Base-by-base conservation (phyloP, 53 echinoderm and acorn worm genomes). In the Holothuria leucospilota region DNA sequence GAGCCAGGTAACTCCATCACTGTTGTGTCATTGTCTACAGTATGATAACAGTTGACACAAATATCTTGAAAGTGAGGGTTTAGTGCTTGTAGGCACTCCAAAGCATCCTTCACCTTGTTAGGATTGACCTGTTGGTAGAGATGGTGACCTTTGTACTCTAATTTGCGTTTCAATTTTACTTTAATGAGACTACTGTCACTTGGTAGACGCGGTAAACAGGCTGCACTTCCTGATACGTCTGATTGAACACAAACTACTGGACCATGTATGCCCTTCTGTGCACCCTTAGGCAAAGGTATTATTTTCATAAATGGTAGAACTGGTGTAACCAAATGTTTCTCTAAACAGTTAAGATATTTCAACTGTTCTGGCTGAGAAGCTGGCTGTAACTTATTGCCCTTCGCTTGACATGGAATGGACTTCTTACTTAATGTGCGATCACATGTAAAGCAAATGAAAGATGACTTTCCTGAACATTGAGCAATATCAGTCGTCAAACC, bases 101-200 rank as follows among this genome's bases (percentile, higher is more conserved):
- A 61, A 4, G 91, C 93, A 30, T 40, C 75, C 0, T 74, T 42
- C 10, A 94, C 58, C 24, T 92, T 87, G 6, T 60, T 65, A 59
- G 52, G 86, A 28, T 94, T 66, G 21, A 92, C 90, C 80, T 89
- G 87, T 51, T 94, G 66, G 41, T 86, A 89, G 59, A 88, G 29
- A 84, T 91, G 91, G 77, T 94, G 49, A 0, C 85, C 77, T 77
- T 84, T 90, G 63, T 92, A 94, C 0, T 68, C 30, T 51, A 94
- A 81, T 58, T 92, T 94, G 52, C 92, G 39, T 63, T 94, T 90
- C 24, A 92, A 40, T 49, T 92, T 90, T 2, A 90, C 88, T 46
- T 78, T 53, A 20, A 92, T 94, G 10, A 94, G 49, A n/a, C 87
- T 51, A 89, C 87, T 59, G 59, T 86, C 86, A 29, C 51, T 64